These are phyloP conservation scores for Stramonita haemastoma DNA, from an alignment of 2,888 invertebrate genomes.

Conservation along the genomic window DNA sequence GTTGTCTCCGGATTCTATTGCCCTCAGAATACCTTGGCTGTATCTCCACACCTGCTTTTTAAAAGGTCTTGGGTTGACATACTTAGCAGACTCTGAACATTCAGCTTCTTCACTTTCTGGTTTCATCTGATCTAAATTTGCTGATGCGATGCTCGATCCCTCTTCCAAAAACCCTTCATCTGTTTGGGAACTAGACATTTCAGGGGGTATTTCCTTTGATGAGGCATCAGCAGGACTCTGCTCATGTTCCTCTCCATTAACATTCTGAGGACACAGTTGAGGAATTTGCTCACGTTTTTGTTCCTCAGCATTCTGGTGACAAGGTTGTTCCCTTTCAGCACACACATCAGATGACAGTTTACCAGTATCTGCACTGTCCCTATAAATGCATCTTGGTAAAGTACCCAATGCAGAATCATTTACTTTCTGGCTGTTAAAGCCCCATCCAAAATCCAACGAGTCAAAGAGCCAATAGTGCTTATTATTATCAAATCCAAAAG, in stretches of 20 bases:
- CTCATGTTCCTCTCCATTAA: neutral
- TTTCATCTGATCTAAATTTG: neutral
- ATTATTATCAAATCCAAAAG: neutral
- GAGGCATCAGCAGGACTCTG: neutral
- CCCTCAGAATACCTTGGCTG: neutral
- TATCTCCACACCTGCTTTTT: neutral
- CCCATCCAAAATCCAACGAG: conserved; percentile 1
- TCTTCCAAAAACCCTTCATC: neutral
- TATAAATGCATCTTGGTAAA: neutral
- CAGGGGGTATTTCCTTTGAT: neutral
- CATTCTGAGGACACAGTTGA: neutral
- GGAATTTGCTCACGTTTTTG: neutral
- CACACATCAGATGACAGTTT: neutral
- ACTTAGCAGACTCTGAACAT: neutral
- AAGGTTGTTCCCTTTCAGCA: neutral
- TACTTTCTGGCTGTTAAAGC: neutral
- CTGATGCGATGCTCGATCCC: neutral
- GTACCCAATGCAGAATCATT: neutral
- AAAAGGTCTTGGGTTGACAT: neutral
- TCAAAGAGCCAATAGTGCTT: neutral
- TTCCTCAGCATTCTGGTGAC: neutral
- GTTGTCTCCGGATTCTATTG: neutral
- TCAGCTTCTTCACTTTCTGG: neutral
- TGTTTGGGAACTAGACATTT: neutral
- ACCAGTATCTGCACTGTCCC: too few relatives aligned